phyloP scores from a whole-genome alignment of 2,113 vertebrate genomes.

The Oxygymnocypris stewartii region DNA sequence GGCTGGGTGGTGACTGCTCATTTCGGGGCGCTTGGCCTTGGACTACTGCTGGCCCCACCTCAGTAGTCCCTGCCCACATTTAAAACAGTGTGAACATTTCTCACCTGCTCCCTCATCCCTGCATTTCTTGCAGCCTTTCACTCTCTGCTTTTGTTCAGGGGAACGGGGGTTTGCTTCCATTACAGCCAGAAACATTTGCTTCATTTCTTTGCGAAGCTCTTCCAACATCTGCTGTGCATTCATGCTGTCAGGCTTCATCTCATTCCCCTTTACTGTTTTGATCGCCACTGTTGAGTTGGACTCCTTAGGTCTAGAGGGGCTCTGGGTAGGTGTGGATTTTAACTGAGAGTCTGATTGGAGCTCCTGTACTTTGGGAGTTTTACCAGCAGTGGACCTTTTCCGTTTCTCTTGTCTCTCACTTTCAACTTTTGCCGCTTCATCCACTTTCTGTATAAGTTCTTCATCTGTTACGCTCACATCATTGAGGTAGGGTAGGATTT shows the following conservation, averaged over 20 bases:
- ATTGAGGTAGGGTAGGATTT: conserved; percentile 21
- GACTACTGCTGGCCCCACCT: no score
- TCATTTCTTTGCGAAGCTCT: conserved; percentile 24
- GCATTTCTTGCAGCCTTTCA: neutral
- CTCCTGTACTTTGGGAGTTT: no score
- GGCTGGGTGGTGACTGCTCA: no score
- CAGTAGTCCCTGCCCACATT: neutral
- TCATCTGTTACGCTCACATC: conserved; percentile 41
- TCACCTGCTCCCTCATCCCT: conserved; percentile 1
- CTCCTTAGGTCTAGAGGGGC: neutral
- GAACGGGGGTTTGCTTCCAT: neutral
- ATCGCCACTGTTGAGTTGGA: neutral
- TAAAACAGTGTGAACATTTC: conserved; percentile 45
- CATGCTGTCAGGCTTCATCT: neutral
- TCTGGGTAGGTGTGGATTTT: no score
- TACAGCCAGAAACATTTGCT: conserved; percentile 36
- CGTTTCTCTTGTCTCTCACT: no score
- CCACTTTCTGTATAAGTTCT: conserved; percentile 39
- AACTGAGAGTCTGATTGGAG: no score
- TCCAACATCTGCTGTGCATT: neutral
- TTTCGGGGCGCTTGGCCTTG: no score
- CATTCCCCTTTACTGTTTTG: conserved; percentile 36
- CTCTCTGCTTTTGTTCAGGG: neutral
- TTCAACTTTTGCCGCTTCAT: neutral
- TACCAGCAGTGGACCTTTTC: no score